Percentiles rank a stretch among this genome's conserved stretches.
phyloP scores from a whole-genome alignment of 1,140 invertebrate species.

The Acyrthosiphon pisum region DNA sequence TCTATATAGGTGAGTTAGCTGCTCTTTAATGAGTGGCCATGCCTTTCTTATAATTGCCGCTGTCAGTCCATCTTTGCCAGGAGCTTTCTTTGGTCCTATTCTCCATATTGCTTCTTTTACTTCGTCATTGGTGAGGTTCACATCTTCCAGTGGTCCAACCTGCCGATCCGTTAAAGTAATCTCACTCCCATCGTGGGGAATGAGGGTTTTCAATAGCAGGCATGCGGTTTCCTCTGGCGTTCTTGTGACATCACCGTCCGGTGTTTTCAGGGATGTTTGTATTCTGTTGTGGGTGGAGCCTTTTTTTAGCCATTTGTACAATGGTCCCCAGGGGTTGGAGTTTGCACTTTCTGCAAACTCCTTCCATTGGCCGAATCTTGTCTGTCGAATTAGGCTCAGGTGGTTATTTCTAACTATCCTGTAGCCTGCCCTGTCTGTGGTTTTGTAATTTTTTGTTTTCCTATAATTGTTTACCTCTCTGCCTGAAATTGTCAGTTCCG shows the following conservation, averaged over 20 bases:
- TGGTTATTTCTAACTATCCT: not conserved
- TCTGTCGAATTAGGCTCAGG: not conserved
- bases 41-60: not conserved
- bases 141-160: too few species aligned
- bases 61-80: not conserved
- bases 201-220: not conserved
- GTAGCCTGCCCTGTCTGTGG: not conserved
- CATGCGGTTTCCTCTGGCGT: not conserved
- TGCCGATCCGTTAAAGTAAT: too few species aligned
- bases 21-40: not conserved
- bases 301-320: not conserved
- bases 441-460: not conserved
- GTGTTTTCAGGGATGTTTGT: not conserved
- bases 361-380: not conserved
- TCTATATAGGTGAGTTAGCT: too few species aligned
- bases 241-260: not conserved
- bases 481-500: not conserved
- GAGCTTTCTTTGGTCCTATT: not conserved
- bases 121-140: not conserved
- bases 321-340: not conserved
- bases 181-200: not conserved
- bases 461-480: rapidly evolving
- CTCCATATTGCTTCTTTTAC: not conserved
- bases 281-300: rapidly evolving
- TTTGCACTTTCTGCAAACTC: not conserved